Percentiles rank a stretch among this genome's conserved stretches.
Conservation (phyloP, 1,140 invertebrate species). For the Brachystomella parvula region DNA sequence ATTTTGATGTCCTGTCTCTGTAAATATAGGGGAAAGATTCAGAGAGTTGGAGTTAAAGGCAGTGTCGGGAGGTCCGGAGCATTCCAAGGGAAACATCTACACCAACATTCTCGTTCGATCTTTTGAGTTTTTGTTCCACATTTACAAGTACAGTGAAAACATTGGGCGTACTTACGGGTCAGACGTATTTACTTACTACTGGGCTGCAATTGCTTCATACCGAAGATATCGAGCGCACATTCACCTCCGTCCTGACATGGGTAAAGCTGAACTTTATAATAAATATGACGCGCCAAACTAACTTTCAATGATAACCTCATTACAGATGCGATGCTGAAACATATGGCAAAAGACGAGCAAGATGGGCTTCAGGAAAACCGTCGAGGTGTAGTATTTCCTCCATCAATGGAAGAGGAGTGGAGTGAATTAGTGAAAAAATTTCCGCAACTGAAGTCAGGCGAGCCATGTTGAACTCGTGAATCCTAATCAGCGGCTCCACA, state of each 20-base stretch:
- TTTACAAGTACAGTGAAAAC: not conserved
- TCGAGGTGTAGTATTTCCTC: conserved; percentile 89
- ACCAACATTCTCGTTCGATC: not conserved
- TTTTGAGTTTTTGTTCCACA: not conserved
- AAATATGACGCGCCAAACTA: not conserved
- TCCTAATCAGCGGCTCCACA: no score
- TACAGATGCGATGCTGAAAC: not conserved
- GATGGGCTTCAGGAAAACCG: conserved; percentile 47
- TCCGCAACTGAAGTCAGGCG: no score
- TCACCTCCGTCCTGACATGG: not conserved
- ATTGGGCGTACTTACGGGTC: not conserved
- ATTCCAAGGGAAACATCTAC: not conserved
- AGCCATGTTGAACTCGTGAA: no score
- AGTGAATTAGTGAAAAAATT: no score
- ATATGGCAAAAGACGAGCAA: not conserved
- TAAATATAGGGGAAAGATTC: not conserved
- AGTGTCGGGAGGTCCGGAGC: no score
- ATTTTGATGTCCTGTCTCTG: no score
- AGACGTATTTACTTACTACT: not conserved
- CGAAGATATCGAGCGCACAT: not conserved
- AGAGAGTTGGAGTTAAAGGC: not conserved
- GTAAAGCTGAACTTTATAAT: not conserved
- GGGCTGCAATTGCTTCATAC: not conserved
- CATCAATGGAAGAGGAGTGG: conserved; percentile 79
- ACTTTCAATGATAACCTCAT: not conserved